These are phyloP conservation scores for Lysandra bellargus DNA, from an alignment of 2,888 invertebrate species.

Conservation along the genomic window DNA sequence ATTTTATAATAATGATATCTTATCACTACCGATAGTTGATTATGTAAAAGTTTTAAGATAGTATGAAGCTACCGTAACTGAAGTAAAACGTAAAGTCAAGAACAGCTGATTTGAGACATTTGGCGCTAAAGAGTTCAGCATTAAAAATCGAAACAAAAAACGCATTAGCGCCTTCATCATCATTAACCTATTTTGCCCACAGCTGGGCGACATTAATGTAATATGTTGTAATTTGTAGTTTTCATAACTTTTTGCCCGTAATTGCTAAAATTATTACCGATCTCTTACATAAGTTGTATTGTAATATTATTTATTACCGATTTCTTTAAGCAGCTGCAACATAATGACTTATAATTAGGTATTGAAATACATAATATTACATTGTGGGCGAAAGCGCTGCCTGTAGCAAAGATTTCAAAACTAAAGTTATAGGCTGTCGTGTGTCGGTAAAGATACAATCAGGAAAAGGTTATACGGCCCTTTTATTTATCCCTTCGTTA, in stretches of 20 bases:
- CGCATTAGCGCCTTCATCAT: constrained; percentile 25
- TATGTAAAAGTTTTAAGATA: too few relatives aligned
- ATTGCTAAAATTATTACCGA: constrained; percentile 14
- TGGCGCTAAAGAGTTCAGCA: constrained; percentile 3
- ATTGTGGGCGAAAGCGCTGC: neutral
- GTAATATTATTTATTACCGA: constrained; percentile 28
- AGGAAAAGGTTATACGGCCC: too few relatives aligned
- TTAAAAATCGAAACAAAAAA: constrained; percentile 17
- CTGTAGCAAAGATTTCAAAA: neutral
- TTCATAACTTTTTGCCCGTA: constrained; percentile 1
- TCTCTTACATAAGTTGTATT: constrained; percentile 11
- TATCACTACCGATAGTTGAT: too few relatives aligned
- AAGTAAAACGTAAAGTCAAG: neutral
- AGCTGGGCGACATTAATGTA: constrained; percentile 10
- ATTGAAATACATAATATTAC: neutral
- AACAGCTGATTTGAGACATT: constrained; percentile 20
- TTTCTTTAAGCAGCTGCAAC: neutral
- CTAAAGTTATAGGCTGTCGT: too few relatives aligned
- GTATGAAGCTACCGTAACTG: too few relatives aligned
- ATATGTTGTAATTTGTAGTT: constrained; percentile 15
- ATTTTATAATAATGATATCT: too few relatives aligned
- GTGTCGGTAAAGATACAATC: too few relatives aligned
- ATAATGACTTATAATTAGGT: neutral
- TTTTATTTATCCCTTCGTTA: too few relatives aligned
- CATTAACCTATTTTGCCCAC: constrained; percentile 28